Conservation (phyloP, 2,797 vertebrate genomes). For the Enteromius argenteus region DNA sequence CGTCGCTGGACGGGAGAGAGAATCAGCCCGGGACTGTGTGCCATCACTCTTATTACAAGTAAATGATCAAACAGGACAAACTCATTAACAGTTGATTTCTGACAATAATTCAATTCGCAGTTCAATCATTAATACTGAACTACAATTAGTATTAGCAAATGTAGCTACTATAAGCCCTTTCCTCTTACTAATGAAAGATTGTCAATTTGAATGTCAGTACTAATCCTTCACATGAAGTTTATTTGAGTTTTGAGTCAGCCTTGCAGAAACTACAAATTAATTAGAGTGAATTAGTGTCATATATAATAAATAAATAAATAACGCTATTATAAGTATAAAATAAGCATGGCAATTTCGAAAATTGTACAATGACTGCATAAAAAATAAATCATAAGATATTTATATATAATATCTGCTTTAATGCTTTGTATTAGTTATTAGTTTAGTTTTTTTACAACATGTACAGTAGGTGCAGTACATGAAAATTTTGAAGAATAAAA, state of each 20-base stretch:
- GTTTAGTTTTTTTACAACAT: background rate
- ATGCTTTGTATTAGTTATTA: background rate
- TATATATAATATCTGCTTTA: background rate
- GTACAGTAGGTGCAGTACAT: background rate
- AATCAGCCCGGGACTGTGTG: background rate
- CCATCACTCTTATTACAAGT: background rate
- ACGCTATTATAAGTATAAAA: background rate
- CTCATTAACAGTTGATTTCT: conserved; percentile 30
- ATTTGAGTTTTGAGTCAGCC: conserved; percentile 3
- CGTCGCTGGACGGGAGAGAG: background rate
- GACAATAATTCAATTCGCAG: conserved; percentile 20
- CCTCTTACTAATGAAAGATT: background rate
- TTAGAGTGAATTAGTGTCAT: background rate
- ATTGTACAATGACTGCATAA: background rate
- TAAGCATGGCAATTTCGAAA: background rate
- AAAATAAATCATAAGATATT: too few species aligned
- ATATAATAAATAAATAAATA: conserved; percentile 1
- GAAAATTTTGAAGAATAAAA: background rate
- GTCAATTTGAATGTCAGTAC: background rate
- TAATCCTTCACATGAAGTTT: background rate
- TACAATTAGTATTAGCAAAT: background rate
- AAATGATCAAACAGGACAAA: conserved; percentile 11
- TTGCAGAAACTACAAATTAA: background rate
- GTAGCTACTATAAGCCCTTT: conserved; percentile 16
- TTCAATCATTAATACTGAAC: conserved; percentile 20